Evolutionary conservation across 1,140 invertebrate genomes (phyloP).

Genomic region (Branchinecta lynchi): DNA sequence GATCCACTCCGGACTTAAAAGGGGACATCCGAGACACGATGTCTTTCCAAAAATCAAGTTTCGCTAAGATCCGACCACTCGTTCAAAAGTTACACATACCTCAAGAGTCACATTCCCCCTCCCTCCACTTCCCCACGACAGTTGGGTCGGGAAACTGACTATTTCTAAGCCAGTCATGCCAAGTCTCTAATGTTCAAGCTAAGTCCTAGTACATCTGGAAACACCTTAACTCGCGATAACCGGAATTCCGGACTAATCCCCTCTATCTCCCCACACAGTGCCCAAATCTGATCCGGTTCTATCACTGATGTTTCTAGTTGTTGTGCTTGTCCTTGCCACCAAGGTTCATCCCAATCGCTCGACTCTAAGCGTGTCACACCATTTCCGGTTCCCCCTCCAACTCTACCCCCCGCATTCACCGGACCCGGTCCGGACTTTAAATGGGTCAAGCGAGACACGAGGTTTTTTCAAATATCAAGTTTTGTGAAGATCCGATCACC

Average conservation of each 20-base stretch:
- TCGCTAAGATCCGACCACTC: constrained; percentile 4
- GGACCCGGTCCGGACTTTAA: not conserved
- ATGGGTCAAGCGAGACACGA: not conserved
- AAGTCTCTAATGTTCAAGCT: too few relatives aligned
- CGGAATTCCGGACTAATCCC: not conserved
- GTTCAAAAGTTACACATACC: too few relatives aligned
- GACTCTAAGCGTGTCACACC: not conserved
- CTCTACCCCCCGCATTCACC: not conserved
- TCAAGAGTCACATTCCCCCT: too few relatives aligned
- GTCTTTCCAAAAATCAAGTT: constrained; percentile 2
- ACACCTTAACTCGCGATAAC: too few relatives aligned
- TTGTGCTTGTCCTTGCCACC: constrained; percentile 5
- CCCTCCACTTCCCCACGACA: too few relatives aligned
- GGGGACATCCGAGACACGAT: not conserved
- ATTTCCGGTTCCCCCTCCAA: not conserved
- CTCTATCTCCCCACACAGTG: not conserved
- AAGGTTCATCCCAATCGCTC: constrained; percentile 1
- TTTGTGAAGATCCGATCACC: not conserved
- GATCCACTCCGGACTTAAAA: constrained; percentile 1
- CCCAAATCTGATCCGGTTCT: not conserved
- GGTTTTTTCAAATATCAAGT: constrained; percentile 4
- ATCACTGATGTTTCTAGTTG: not conserved
- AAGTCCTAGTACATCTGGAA: too few relatives aligned
- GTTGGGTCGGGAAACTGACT: too few relatives aligned
- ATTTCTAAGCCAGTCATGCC: not conserved